These are phyloP conservation scores for Anastatus disparis DNA, from an alignment of 1,140 invertebrate genomes.

Conservation along the genomic window DNA sequence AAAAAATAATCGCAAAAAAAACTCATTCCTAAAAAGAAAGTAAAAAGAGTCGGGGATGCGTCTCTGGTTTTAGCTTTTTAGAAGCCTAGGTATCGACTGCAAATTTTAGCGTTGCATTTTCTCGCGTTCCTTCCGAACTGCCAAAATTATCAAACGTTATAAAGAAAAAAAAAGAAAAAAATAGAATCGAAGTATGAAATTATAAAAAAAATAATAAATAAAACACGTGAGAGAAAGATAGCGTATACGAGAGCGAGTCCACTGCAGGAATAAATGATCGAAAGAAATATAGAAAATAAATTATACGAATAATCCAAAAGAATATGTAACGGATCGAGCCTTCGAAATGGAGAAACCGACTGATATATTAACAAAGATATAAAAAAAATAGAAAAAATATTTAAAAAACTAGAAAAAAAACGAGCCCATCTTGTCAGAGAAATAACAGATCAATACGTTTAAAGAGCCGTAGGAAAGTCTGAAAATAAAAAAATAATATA, in stretches of 20 bases:
- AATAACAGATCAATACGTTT: background rate
- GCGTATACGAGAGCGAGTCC: slow-evolving; percentile 17
- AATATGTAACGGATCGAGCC: slow-evolving; percentile 19
- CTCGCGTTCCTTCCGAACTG: slow-evolving; percentile 41
- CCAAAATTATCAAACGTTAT: slow-evolving; percentile 39
- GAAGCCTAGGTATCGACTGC: slow-evolving; percentile 29
- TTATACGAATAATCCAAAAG: background rate
- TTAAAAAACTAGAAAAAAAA: background rate
- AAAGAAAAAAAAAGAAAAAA: too few species aligned
- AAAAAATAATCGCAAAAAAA: slow-evolving; percentile 20
- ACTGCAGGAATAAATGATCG: slow-evolving; percentile 15
- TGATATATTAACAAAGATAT: slow-evolving; percentile 24
- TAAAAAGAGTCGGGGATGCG: slow-evolving; percentile 32
- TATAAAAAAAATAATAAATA: too few species aligned
- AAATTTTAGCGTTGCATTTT: slow-evolving; percentile 35
- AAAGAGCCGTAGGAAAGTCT: slow-evolving; percentile 35
- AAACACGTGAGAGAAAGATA: slow-evolving; percentile 3
- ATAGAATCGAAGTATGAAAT: slow-evolving; percentile 30
- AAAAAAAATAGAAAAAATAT: too few species aligned
- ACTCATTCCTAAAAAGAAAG: slow-evolving; percentile 35
- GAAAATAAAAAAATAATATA: slow-evolving; percentile 36
- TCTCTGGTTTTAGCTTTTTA: slow-evolving; percentile 37
- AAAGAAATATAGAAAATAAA: too few species aligned
- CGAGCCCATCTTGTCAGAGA: background rate
- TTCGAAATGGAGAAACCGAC: slow-evolving; percentile 17